Conservation (phyloP, 2,113 vertebrate species). For the Plestiodon gilberti region DNA sequence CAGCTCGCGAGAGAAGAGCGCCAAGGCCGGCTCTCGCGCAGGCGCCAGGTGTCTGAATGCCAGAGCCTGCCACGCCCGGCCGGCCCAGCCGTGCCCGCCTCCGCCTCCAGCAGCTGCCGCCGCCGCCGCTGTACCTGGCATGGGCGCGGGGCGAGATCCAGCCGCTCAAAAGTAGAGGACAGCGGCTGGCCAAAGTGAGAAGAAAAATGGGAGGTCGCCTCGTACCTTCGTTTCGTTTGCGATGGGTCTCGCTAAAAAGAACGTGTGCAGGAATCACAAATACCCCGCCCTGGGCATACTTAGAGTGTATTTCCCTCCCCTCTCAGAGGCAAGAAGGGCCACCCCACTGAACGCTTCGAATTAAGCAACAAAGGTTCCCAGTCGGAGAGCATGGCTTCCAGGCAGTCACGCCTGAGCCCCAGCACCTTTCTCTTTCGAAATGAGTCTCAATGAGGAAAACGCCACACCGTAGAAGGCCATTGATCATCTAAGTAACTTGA, state of each 20-base stretch:
- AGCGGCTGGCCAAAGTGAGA: background rate
- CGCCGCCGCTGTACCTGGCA: background rate
- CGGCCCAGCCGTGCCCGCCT: background rate
- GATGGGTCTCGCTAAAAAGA: background rate
- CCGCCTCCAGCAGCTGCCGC: background rate
- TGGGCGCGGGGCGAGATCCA: background rate
- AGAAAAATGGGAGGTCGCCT: background rate
- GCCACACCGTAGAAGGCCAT: too few relatives aligned
- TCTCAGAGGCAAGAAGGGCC: too few relatives aligned
- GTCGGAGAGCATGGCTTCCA: too few relatives aligned
- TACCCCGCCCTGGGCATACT: background rate
- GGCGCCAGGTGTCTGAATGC: slow-evolving; percentile 15
- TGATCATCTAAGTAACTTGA: too few relatives aligned
- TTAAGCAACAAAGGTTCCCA: background rate
- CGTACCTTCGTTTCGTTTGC: background rate
- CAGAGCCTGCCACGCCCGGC: background rate
- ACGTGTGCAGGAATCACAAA: too few relatives aligned
- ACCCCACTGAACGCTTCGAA: background rate
- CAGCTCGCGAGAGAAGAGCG: background rate
- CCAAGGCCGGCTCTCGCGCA: background rate
- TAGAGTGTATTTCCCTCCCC: background rate
- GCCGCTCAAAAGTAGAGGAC: too few relatives aligned
- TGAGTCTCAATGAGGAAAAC: background rate
- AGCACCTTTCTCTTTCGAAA: background rate
- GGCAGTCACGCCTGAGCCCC: background rate